Conservation (phyloP, 2,888 invertebrate species). For the Drosophila parthenogenetica region DNA sequence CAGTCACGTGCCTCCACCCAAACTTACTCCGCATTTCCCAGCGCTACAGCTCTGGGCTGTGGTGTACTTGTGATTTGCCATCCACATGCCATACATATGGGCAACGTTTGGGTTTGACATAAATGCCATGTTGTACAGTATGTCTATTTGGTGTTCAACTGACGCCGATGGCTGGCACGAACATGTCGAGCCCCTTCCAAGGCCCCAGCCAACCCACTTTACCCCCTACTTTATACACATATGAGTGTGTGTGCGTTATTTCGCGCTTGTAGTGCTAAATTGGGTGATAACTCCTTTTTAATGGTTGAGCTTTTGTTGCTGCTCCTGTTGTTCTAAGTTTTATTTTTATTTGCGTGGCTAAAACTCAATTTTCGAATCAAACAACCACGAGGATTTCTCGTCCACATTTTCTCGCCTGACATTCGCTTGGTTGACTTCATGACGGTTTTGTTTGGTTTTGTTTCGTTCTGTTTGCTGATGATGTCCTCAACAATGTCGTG, state of each 20-base stretch:
- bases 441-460: conserved; percentile 42
- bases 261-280: conserved; percentile 74
- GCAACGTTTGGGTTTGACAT: conserved; percentile 60
- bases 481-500: conserved; percentile 64
- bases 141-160: conserved; percentile 69
- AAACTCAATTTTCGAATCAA: conserved; percentile 82
- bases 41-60: not conserved
- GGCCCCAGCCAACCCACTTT: not conserved
- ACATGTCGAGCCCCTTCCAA: conserved; percentile 35
- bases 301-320: conserved; percentile 57
- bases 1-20: not conserved
- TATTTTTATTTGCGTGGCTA: conserved; percentile 79
- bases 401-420: conserved; percentile 31
- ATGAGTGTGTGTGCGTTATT: conserved; percentile 84
- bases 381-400: conserved; percentile 76
- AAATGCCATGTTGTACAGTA: conserved; percentile 71
- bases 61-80: conserved; percentile 1
- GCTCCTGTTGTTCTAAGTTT: conserved; percentile 59
- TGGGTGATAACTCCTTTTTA: conserved; percentile 79
- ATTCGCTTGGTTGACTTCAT: conserved; percentile 33
- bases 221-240: conserved; percentile 46
- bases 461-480: conserved; percentile 60
- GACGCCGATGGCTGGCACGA: conserved; percentile 47
- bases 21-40: not conserved
- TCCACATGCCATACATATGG: conserved; percentile 45